phyloP scores from a whole-genome alignment of 2,113 vertebrate genomes.

The Mesocricetus auratus region DNA sequence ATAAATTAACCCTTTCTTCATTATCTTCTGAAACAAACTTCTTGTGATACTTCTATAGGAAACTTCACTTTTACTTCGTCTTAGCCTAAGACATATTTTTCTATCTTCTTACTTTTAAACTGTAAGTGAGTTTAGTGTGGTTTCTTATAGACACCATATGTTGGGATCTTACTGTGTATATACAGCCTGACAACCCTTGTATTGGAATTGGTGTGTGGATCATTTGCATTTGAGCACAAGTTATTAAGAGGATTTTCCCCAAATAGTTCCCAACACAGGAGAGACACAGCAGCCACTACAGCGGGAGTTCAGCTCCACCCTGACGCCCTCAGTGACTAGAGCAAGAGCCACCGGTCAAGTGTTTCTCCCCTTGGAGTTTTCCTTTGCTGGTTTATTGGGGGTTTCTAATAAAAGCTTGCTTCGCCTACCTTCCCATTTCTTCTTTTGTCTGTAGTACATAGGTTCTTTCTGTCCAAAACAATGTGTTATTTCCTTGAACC shows the following conservation, averaged over 20 bases:
- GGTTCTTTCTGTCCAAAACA: neutral
- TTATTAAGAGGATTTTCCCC: neutral
- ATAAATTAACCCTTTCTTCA: neutral
- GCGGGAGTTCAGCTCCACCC: neutral
- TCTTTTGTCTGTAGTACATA: neutral
- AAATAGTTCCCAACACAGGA: neutral
- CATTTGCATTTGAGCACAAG: neutral
- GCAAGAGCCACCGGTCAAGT: neutral
- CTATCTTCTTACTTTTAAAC: neutral
- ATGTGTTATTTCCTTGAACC: neutral
- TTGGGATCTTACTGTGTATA: neutral
- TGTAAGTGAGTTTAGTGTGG: neutral
- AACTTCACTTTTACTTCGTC: neutral
- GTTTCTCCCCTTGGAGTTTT: neutral
- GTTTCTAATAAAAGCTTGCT: neutral
- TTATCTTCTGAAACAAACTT: neutral
- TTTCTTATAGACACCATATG: neutral
- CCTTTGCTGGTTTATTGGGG: neutral
- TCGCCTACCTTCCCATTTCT: neutral
- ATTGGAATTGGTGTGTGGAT: neutral
- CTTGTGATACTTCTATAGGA: neutral
- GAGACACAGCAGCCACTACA: neutral
- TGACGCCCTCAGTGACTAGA: neutral
- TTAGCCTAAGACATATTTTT: neutral
- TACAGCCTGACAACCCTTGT: neutral